A percentile compares a stretch with the other conserved stretches of the same genome.
These are phyloP conservation scores for Coptodon bakossiorum DNA, from an alignment of 2,113 vertebrate genomes.

Conservation along the genomic window DNA sequence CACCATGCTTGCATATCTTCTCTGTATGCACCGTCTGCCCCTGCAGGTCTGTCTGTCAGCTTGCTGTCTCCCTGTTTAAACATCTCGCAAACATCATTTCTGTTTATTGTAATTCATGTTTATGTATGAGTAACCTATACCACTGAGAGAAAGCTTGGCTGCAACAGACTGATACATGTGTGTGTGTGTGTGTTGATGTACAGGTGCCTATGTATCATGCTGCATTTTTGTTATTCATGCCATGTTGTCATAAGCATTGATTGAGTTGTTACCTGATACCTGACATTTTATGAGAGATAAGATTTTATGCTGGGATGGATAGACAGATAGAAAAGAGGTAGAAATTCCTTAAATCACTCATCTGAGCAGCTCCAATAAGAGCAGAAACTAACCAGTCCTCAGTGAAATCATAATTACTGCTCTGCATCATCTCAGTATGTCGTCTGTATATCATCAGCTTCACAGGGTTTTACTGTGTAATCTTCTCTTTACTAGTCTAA, in stretches of 20 bases:
- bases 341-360: background rate
- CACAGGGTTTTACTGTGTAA: slow-evolving; percentile 12
- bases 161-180: background rate
- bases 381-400: background rate
- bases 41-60: background rate
- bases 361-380: background rate
- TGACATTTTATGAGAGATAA: background rate
- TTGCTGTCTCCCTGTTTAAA: slow-evolving; percentile 13
- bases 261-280: background rate
- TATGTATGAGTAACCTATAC: slow-evolving; percentile 37
- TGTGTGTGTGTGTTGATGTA: background rate
- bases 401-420: slow-evolving; percentile 38
- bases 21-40: background rate
- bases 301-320: background rate
- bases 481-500: background rate
- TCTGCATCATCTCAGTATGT: slow-evolving; percentile 2
- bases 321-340: background rate
- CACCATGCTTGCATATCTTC: background rate
- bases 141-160: background rate
- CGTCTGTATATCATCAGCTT: slow-evolving; percentile 28
- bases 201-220: background rate
- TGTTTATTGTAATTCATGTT: slow-evolving; percentile 34
- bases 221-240: background rate
- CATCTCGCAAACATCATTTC: slow-evolving; percentile 12
- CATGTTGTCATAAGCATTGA: background rate